Percentiles rank a stretch among this genome's conserved stretches.
These are phyloP conservation scores for Exaiptasia diaphana DNA, from an alignment of 64 coral and sea anemone genomes.

Conservation along the genomic window DNA sequence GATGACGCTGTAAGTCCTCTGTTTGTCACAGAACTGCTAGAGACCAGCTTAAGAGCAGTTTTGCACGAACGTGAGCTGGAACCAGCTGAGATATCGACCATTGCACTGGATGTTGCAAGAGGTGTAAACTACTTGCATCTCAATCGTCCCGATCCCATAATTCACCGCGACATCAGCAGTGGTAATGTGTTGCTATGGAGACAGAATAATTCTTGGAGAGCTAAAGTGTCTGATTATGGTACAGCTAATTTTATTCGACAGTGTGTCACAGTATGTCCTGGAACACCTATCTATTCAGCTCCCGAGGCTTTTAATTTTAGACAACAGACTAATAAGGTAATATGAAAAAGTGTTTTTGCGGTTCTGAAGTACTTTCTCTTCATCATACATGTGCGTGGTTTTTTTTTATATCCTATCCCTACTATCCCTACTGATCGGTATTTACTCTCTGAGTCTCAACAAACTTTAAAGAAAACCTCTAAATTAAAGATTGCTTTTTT, in stretches of 20 bases:
- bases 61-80: background rate
- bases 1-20: conserved; percentile 10
- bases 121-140: conserved; percentile 54
- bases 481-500: too few relatives aligned
- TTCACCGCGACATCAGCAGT: conserved; percentile 62
- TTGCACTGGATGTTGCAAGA: conserved; percentile 38
- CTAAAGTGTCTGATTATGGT: conserved; percentile 64
- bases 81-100: background rate
- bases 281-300: conserved; percentile 7
- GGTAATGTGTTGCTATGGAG: conserved; percentile 55
- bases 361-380: too few relatives aligned
- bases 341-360: too few relatives aligned
- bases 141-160: conserved; percentile 21
- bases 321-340: background rate
- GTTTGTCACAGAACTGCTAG: conserved; percentile 59
- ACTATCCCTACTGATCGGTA: too few relatives aligned
- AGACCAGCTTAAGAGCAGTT: conserved; percentile 19
- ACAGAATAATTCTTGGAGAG: conserved; percentile 19
- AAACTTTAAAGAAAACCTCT: too few relatives aligned
- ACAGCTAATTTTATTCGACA: conserved; percentile 30
- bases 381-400: too few relatives aligned
- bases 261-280: conserved; percentile 19
- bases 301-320: background rate
- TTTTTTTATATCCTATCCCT: too few relatives aligned
- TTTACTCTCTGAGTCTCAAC: too few relatives aligned